Conservation (phyloP, 1,140 invertebrate genomes). For the Panagrolaimus sp. region DNA sequence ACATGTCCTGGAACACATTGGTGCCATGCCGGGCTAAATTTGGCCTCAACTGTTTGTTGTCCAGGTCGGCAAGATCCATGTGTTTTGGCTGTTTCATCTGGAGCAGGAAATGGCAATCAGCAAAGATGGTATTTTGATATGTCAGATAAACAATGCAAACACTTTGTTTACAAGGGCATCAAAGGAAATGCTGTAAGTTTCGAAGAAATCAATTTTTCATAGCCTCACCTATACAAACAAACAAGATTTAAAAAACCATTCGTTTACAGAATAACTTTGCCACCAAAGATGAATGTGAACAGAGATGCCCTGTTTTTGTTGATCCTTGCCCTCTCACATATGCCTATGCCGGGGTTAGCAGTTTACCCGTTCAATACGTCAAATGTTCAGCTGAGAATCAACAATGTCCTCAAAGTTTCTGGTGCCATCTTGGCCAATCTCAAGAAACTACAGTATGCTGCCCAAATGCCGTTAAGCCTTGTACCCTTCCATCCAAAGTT, state of each 20-base stretch:
- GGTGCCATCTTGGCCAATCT: constrained; percentile 39
- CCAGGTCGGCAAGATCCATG: constrained; percentile 44
- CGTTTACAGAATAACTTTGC: constrained; percentile 46
- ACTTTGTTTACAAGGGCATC: constrained; percentile 64
- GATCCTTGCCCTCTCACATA: constrained; percentile 24
- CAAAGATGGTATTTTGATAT: constrained; percentile 47
- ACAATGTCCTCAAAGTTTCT: constrained; percentile 34
- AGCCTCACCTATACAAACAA: too few species aligned
- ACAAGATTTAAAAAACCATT: constrained; percentile 16
- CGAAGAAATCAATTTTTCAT: background rate
- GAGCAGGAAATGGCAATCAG: constrained; percentile 31
- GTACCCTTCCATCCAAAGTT: constrained; percentile 33
- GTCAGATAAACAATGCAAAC: constrained; percentile 40
- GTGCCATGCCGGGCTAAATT: constrained; percentile 38
- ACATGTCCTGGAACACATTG: constrained; percentile 41
- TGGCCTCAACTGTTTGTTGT: constrained; percentile 37
- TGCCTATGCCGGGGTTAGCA: background rate
- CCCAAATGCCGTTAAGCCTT: constrained; percentile 49
- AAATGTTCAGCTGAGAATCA: constrained; percentile 18
- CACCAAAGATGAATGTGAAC: constrained; percentile 33
- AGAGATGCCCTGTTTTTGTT: constrained; percentile 41
- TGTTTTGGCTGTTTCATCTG: constrained; percentile 28
- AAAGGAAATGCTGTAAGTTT: constrained; percentile 45
- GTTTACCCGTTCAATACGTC: constrained; percentile 15
- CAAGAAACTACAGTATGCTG: constrained; percentile 47